phyloP scores from a whole-genome alignment of 2,113 vertebrate species.

The Sprattus sprattus region DNA sequence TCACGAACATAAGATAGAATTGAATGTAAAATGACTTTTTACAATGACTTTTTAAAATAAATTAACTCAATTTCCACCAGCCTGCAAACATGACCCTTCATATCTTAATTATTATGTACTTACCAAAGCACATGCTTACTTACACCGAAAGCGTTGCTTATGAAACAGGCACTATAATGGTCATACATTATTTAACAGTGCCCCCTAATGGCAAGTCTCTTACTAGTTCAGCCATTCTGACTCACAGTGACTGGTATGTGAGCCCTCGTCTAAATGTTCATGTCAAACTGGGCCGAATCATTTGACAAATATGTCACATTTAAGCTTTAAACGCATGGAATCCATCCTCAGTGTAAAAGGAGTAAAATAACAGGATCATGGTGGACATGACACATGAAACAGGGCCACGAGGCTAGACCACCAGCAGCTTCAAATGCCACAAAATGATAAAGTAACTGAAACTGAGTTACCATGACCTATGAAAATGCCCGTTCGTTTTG shows the following conservation, averaged over 20 bases:
- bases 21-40: not conserved
- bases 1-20: not conserved
- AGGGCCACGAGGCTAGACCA: slow-evolving; percentile 44
- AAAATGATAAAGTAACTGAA: slow-evolving; percentile 46
- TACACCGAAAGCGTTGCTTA: not conserved
- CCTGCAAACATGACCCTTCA: not conserved
- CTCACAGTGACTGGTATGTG: not conserved
- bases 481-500: slow-evolving; percentile 62
- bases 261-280: not conserved
- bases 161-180: not conserved
- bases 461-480: slow-evolving; percentile 55
- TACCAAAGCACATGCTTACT: not conserved
- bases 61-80: not conserved
- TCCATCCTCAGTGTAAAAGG: not conserved
- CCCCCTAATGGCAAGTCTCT: slow-evolving; percentile 59
- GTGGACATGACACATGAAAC: slow-evolving; percentile 17
- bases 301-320: not conserved
- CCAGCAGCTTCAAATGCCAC: slow-evolving; percentile 67
- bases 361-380: slow-evolving; percentile 27
- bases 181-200: slow-evolving; percentile 58
- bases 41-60: not conserved
- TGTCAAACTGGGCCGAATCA: not conserved
- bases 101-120: not conserved
- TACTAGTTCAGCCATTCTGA: not conserved
- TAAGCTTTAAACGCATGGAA: not conserved